These are phyloP conservation scores for Phania funesta DNA, from an alignment of 2,888 invertebrate genomes.

Conservation along the genomic window DNA sequence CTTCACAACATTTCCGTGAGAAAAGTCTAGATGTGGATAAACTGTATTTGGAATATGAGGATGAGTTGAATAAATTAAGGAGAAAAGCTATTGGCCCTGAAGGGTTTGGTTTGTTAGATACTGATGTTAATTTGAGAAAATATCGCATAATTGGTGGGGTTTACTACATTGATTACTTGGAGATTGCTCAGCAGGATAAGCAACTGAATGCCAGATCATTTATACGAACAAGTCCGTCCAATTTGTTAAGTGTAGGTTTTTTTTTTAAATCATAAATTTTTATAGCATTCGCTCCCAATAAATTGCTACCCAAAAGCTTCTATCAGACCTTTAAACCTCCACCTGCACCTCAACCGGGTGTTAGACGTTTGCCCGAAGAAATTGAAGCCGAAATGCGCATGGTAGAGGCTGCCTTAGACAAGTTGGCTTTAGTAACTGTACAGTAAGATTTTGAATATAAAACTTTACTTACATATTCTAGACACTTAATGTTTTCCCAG, in stretches of 20 bases:
- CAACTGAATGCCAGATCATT: constrained; percentile 77
- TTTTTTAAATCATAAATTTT: neutral
- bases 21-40: constrained; percentile 79
- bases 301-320: constrained; percentile 83
- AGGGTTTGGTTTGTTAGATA: constrained; percentile 80
- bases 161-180: constrained; percentile 86
- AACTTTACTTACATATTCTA: neutral
- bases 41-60: constrained; percentile 79
- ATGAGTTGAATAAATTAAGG: constrained; percentile 76
- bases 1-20: constrained; percentile 71
- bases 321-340: constrained; percentile 86
- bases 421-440: constrained; percentile 85
- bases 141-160: constrained; percentile 89
- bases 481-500: constrained; percentile 76
- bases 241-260: neutral
- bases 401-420: constrained; percentile 87
- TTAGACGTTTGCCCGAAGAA: constrained; percentile 88
- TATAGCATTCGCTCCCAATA: constrained; percentile 79
- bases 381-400: constrained; percentile 89
- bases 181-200: constrained; percentile 87
- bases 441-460: constrained; percentile 82
- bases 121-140: constrained; percentile 88
- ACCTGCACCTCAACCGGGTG: constrained; percentile 84
- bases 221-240: constrained; percentile 76
- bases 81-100: constrained; percentile 77